phyloP scores from a whole-genome alignment of 1,140 invertebrate species.

The Copidosoma floridanum region DNA sequence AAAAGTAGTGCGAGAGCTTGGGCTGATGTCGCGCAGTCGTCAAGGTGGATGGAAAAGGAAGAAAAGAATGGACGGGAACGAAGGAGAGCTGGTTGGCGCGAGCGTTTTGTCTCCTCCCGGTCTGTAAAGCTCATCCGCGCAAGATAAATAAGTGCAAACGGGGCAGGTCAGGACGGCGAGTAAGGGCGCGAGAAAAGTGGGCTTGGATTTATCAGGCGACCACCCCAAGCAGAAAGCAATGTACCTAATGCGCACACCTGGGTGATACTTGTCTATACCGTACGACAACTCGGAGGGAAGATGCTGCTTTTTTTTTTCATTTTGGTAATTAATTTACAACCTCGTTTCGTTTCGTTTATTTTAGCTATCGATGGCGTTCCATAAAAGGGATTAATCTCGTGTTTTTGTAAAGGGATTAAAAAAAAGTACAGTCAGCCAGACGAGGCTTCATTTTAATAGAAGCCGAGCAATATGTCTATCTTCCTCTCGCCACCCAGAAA shows the following conservation, averaged over 20 bases:
- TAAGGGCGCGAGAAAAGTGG: neutral
- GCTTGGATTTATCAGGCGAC: slow-evolving; percentile 1
- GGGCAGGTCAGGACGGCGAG: no score
- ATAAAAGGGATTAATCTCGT: no score
- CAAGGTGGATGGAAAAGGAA: neutral
- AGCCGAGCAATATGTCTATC: slow-evolving; percentile 10
- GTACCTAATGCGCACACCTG: neutral
- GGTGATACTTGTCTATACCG: neutral
- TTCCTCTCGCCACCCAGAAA: slow-evolving; percentile 11
- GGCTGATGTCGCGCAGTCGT: no score
- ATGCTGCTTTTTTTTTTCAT: neutral
- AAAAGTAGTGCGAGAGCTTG: no score
- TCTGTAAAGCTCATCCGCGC: slow-evolving; percentile 9
- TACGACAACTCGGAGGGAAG: neutral
- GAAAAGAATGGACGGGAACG: neutral
- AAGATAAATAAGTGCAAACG: slow-evolving; percentile 8
- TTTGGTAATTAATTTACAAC: no score
- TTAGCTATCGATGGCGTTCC: no score
- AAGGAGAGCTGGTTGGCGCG: neutral
- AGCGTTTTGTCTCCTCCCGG: neutral
- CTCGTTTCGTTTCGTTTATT: no score
- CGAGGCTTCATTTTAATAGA: slow-evolving; percentile 22
- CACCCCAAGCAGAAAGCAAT: neutral
- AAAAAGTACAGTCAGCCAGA: no score
- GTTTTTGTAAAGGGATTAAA: no score